Percentiles rank a stretch among this genome's conserved stretches.
These are phyloP conservation scores for Drosophila leontia DNA, from an alignment of 1,140 invertebrate genomes.

Conservation along the genomic window DNA sequence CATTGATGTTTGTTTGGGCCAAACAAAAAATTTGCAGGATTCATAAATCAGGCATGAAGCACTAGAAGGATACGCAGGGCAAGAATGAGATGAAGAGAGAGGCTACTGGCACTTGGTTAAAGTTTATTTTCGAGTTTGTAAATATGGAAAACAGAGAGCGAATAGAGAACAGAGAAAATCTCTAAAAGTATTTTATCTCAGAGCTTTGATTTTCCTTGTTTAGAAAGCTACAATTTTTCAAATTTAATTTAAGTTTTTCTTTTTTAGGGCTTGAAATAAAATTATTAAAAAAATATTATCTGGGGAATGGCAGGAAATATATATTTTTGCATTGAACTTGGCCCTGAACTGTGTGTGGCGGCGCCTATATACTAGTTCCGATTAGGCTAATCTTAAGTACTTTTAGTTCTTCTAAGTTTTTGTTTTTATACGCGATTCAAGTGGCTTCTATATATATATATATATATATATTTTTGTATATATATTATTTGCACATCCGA, in stretches of 20 bases:
- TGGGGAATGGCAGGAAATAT: neutral
- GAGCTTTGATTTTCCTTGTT: neutral
- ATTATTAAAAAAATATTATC: neutral
- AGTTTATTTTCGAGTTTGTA: conserved; percentile 18
- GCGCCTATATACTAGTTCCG: neutral
- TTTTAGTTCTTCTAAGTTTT: neutral
- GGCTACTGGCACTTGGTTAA: conserved; percentile 1
- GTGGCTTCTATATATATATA: neutral
- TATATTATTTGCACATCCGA: conserved; percentile 19
- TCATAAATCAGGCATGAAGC: conserved; percentile 31
- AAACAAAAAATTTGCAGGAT: conserved; percentile 39
- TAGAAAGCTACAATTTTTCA: neutral
- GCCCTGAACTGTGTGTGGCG: conserved; percentile 6
- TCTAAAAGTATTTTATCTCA: too few species aligned
- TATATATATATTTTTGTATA: conserved; percentile 5
- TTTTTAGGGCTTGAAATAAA: neutral
- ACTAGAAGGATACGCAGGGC: conserved; percentile 12
- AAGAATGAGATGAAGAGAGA: neutral
- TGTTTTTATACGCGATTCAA: neutral
- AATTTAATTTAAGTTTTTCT: neutral
- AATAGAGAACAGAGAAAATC: too few species aligned
- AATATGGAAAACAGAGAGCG: conserved; percentile 2
- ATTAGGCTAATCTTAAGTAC: conserved; percentile 12
- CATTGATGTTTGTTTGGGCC: conserved; percentile 36
- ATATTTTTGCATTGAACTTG: neutral